Conservation (phyloP, 2,797 vertebrate genomes). For the Echiichthys vipera region DNA sequence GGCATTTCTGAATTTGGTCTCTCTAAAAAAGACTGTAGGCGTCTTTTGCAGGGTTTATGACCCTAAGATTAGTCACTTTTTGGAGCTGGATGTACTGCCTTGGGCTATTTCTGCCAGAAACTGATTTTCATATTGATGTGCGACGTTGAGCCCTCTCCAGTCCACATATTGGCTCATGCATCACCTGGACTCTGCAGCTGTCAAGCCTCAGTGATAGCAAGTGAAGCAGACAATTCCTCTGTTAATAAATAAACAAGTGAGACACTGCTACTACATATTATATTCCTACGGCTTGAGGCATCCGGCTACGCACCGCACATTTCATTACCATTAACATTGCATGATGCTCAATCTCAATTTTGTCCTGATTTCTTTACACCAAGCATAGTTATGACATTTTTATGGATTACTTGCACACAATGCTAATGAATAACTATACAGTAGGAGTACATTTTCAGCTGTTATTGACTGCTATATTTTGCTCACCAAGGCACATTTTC, state of each 20-base stretch:
- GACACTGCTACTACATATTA: constrained; percentile 70
- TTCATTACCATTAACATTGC: constrained; percentile 81
- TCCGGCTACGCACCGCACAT: constrained; percentile 50
- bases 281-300: constrained; percentile 62
- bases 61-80: constrained; percentile 86
- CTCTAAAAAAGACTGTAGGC: constrained; percentile 79
- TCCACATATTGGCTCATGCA: constrained; percentile 89
- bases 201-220: constrained; percentile 86
- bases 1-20: constrained; percentile 82
- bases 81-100: constrained; percentile 81
- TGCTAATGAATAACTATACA: constrained; percentile 28
- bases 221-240: constrained; percentile 80
- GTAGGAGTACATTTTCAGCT: background rate
- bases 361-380: constrained; percentile 53
- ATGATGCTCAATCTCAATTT: constrained; percentile 71
- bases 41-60: constrained; percentile 84
- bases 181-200: constrained; percentile 85
- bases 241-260: constrained; percentile 87
- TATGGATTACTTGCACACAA: constrained; percentile 53
- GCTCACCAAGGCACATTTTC: constrained; percentile 11
- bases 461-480: constrained; percentile 9
- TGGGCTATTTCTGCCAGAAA: constrained; percentile 83
- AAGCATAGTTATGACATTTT: constrained; percentile 54
- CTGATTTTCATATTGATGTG: constrained; percentile 90
- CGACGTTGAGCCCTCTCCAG: constrained; percentile 81